phyloP scores from a whole-genome alignment of 2,113 vertebrate genomes.

The Periophthalmus modestus region DNA sequence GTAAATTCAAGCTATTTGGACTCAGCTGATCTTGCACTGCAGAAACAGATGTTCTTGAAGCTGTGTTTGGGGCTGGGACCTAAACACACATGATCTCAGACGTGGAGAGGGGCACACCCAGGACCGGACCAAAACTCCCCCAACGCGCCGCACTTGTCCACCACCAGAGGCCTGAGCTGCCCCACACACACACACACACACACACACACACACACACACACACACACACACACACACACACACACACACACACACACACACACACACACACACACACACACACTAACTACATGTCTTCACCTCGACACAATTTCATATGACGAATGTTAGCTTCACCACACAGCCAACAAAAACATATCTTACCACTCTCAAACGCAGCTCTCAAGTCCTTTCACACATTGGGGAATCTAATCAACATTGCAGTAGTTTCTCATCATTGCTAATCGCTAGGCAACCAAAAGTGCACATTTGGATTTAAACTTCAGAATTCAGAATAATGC shows the following conservation, averaged over 20 bases:
- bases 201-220: too few species aligned
- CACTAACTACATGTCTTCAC: too few species aligned
- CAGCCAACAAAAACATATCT: neutral
- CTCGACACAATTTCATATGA: neutral
- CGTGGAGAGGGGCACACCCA: constrained; percentile 74
- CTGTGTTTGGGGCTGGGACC: constrained; percentile 48
- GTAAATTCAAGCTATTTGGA: too few species aligned
- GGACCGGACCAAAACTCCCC: constrained; percentile 49
- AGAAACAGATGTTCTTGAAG: constrained; percentile 75
- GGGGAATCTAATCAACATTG: neutral
- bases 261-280: too few species aligned
- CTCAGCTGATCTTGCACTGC: constrained; percentile 29
- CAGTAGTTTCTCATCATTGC: neutral
- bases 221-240: too few species aligned
- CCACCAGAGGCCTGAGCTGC: constrained; percentile 28
- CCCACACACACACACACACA: too few species aligned
- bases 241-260: too few species aligned
- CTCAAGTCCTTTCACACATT: neutral
- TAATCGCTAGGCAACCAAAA: neutral
- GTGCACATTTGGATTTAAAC: neutral
- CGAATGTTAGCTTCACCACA: neutral
- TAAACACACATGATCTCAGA: constrained; percentile 70
- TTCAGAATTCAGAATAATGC: neutral
- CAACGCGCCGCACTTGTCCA: constrained; percentile 69
- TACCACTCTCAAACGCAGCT: neutral